phyloP scores from a whole-genome alignment of 2,113 vertebrate genomes.

The cattle (Bos taurus) region DNA sequence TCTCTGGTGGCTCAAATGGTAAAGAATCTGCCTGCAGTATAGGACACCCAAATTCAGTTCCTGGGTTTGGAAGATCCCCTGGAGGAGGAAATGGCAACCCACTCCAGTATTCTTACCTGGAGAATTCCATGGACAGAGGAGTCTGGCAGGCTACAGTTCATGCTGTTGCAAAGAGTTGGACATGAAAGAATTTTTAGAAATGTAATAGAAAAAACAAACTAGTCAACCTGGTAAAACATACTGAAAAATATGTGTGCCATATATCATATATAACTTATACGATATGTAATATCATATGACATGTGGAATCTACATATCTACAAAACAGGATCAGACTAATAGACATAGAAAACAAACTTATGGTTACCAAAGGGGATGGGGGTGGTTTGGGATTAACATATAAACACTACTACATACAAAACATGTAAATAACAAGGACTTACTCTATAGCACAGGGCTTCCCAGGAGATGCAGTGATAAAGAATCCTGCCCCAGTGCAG shows the following conservation, averaged over 20 bases:
- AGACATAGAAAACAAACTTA: background rate
- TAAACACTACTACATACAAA: background rate
- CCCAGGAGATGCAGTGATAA: background rate
- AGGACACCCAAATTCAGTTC: background rate
- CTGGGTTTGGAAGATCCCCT: background rate
- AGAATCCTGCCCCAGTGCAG: background rate
- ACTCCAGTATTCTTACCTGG: background rate
- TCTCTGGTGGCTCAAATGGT: background rate
- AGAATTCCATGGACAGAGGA: background rate
- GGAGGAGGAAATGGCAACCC: background rate
- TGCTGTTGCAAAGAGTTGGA: background rate
- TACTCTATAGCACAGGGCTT: background rate
- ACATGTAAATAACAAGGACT: background rate
- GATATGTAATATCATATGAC: background rate
- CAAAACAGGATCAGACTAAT: background rate
- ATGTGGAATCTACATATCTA: background rate
- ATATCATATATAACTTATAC: background rate
- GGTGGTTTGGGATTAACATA: background rate
- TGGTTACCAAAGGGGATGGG: background rate
- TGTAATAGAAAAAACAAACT: background rate
- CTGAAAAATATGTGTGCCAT: background rate
- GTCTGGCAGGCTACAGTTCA: background rate
- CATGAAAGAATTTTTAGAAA: background rate
- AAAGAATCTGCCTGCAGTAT: background rate
- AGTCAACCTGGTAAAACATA: background rate